Evolutionary conservation across 2,888 invertebrate genomes (phyloP), one percentile per base, ranked within the genome.

Genomic region (Acleris sparsana): DNA sequence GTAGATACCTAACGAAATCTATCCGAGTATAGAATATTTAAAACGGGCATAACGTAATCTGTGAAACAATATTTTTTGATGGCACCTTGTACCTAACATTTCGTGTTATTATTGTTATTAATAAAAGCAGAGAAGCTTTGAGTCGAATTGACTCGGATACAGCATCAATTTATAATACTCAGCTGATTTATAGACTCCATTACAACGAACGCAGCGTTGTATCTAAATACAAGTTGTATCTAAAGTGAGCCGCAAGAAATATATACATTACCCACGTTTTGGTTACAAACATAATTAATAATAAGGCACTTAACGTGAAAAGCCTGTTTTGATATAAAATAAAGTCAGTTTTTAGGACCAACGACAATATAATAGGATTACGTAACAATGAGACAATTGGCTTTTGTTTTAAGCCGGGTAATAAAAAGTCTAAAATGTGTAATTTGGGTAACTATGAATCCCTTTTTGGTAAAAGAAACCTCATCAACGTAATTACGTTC

Each of bases 391-490:
- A 52, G 53, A 53, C 46, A 39, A 48, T 53, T 48, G 53, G 17
- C 11, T 33, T 63, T 48, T 20, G 44, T 13, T 29, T 53, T 46
- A 46, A 46, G 20, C 33, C 29, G 16, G 53, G 29, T 48, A 48
- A 46, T 59, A 53, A 46, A 22, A 48, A 16, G 22, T 22, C 17
- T 53, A 39, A 53, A 48, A 63, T 33, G 18, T 63, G 46, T 33
- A 22, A 58, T 46, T 58, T 53, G 39, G 63, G 46, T 16, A 20
- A 22, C 18, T 57, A 33, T 11, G 33, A 18, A 20, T 53, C 53
- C 49, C 0, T 3, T 63, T 64, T 64, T 60, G 59, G 64, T 43
- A 64, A 55, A 49, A 49, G 3, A 44, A 60, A 44, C 53, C 6
- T 39, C 18, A 43, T 55, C 7, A 29, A 3, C 17, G 29, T 59